Evolutionary conservation across 2,797 vertebrate species (phyloP), one percentile per base, ranked within the genome.

Genomic region (Lemur catta): DNA sequence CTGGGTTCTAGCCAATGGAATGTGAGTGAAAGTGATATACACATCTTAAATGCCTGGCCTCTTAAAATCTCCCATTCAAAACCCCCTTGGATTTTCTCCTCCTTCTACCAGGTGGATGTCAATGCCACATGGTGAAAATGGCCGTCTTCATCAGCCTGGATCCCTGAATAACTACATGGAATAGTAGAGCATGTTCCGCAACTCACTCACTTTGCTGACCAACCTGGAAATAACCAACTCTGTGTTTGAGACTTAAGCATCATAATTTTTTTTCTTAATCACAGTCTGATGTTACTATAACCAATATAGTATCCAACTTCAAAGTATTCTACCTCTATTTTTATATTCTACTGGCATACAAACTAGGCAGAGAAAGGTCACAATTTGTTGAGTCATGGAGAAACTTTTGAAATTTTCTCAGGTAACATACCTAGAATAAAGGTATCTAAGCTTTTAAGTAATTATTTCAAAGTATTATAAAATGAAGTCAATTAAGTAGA

Each of bases 401-500:
- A 4, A 92, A 72, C 17, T 43, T 33, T 43, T 91, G 26, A 93
- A 80, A 48, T 41, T 17, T 91, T 74, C 50, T 82, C 30, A 89
- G 30, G 38, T 48, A 63, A 86, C 35, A 91, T 69, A 24, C 78
- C 87, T 94, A 22, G 26, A 88, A 88, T 89, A 84, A 95, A 52
- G 13, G 13, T 55, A 87, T 20, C 30, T 46, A 95, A 52, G 24
- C 20, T 87, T 94, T 87, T 59, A 90, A 84, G 63, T 46, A 35
- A 59, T 63, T 69, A 85, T 85, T 95, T 96, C 57, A 74, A 78
- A 71, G 52, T 59, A 48, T 84, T 92, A 38, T 50, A 81, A 94
- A 93, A 81, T 88, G 33, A 95, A 94, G 15, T 18, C 2, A 1
- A 71, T 76, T 82, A 67, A 85, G 18, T 59, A 78, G 10, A 74